Evolutionary conservation across 2,113 vertebrate species (phyloP).

Genomic region (Nothoprocta perdicaria): DNA sequence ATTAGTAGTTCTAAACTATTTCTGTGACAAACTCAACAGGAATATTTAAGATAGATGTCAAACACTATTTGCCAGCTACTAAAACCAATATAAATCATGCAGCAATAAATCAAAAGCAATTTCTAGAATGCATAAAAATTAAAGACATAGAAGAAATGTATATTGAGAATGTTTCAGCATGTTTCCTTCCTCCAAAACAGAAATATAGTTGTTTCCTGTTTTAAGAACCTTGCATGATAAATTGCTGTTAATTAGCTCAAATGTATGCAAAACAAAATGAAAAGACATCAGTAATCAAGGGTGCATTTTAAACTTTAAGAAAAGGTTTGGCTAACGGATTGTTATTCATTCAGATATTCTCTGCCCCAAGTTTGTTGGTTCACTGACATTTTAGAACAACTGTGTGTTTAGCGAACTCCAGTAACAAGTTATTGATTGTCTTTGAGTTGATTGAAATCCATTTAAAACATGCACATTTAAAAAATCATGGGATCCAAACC

Average conservation of each 20-base stretch:
- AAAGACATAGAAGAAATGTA: not conserved
- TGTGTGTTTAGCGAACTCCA: not conserved
- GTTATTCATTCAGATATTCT: not conserved
- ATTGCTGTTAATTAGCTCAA: conserved; percentile 10
- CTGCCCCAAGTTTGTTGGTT: not conserved
- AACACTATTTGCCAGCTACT: not conserved
- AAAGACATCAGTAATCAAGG: not conserved
- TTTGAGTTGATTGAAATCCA: not conserved
- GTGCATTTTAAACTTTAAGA: not conserved
- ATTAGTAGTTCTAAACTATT: not conserved
- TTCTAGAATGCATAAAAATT: not conserved
- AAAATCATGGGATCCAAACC: not conserved
- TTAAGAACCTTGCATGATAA: not conserved
- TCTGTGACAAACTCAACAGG: not conserved
- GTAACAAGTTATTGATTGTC: not conserved
- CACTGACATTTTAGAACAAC: conserved; percentile 2
- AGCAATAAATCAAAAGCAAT: not conserved
- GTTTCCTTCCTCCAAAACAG: not conserved
- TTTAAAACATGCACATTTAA: not conserved
- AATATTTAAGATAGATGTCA: not conserved
- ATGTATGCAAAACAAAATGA: not conserved
- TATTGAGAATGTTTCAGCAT: not conserved
- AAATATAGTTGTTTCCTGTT: not conserved
- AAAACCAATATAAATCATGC: not conserved
- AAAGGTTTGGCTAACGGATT: not conserved